Evolutionary conservation across 1,140 invertebrate species (phyloP).

Genomic region (Danaus melanippus): DNA sequence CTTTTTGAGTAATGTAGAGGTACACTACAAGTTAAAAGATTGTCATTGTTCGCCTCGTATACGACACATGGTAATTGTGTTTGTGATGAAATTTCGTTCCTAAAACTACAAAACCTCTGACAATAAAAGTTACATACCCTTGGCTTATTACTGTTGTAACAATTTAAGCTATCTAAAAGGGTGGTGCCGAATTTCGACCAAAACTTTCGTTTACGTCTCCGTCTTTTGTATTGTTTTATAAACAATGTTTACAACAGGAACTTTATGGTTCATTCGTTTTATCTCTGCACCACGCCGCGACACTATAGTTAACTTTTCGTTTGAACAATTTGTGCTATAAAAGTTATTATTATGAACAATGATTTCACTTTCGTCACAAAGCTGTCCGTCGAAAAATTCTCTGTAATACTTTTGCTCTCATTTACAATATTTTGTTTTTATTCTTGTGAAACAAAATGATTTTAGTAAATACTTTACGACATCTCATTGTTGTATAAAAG

Average conservation of each 20-base stretch:
- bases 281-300: constrained; percentile 37
- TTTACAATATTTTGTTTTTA: constrained; percentile 23
- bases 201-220: constrained; percentile 58
- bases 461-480: constrained; percentile 29
- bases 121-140: constrained; percentile 63
- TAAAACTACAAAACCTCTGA: constrained; percentile 46
- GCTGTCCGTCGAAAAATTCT: constrained; percentile 28
- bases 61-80: constrained; percentile 37
- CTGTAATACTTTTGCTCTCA: constrained; percentile 37
- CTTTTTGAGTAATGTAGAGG: constrained; percentile 21
- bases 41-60: constrained; percentile 15
- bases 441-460: constrained; percentile 31
- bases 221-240: constrained; percentile 62
- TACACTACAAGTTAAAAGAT: constrained; percentile 15
- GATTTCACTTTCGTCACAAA: constrained; percentile 42
- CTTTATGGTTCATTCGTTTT: constrained; percentile 63
- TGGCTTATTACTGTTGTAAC: constrained; percentile 63
- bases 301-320: constrained; percentile 45
- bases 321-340: constrained; percentile 46
- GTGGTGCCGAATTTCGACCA: constrained; percentile 50
- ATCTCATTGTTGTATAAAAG: constrained; percentile 33
- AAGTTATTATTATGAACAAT: constrained; percentile 35
- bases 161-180: constrained; percentile 67
- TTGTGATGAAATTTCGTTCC: constrained; percentile 43
- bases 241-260: constrained; percentile 64